Conservation (phyloP, 2,797 vertebrate species). For the Crocodylus rhombifer region DNA sequence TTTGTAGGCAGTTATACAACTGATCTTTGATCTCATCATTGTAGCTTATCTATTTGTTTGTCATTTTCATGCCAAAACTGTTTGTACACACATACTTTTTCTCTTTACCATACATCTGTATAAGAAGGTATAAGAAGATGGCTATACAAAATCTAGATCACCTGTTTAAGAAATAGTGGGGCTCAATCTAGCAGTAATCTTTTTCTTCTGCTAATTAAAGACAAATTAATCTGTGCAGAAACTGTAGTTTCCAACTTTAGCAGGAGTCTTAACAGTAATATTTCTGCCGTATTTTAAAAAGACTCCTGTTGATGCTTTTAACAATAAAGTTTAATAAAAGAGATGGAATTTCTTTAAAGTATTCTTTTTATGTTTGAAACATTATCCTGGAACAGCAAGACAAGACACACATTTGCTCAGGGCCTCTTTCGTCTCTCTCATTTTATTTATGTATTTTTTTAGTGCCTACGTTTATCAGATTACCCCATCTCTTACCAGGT, state of each 20-base stretch:
- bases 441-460: conserved; percentile 20
- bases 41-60: neutral
- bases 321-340: neutral
- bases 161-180: neutral
- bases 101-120: too few relatives aligned
- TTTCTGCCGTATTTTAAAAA: neutral
- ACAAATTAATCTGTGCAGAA: neutral
- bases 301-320: neutral
- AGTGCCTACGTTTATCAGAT: conserved; percentile 43
- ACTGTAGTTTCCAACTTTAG: neutral
- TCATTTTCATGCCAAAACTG: neutral
- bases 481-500: conserved; percentile 43
- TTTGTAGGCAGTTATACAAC: neutral
- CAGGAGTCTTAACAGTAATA: neutral
- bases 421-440: neutral
- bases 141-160: neutral
- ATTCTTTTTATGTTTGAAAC: neutral
- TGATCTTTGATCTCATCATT: neutral
- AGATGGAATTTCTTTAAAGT: neutral
- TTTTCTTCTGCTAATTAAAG: neutral
- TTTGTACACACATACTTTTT: too few relatives aligned
- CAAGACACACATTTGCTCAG: neutral
- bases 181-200: neutral
- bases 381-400: neutral
- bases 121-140: too few relatives aligned